Conservation (phyloP, 2,888 invertebrate genomes). For the Leptopilina myrica region DNA sequence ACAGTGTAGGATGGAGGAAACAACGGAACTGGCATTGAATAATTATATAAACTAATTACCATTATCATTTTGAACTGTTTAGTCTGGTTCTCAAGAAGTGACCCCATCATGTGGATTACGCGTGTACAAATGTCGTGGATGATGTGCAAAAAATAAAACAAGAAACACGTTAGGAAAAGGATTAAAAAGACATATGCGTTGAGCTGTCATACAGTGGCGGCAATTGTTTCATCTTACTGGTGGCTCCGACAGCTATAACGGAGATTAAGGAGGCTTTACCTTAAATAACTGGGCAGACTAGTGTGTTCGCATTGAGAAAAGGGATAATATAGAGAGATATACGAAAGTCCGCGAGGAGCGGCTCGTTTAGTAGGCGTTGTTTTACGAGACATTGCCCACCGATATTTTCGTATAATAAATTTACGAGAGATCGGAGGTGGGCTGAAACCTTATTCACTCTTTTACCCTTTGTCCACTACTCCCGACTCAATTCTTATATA, state of each 20-base stretch:
- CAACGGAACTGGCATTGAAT: no score
- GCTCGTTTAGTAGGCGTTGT: constrained; percentile 44
- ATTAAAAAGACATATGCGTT: constrained; percentile 29
- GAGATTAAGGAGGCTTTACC: constrained; percentile 54
- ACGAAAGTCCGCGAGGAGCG: constrained; percentile 42
- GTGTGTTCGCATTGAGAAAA: constrained; percentile 46
- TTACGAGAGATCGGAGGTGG: constrained; percentile 57
- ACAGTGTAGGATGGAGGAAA: no score
- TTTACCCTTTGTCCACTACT: constrained; percentile 29
- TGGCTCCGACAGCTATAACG: constrained; percentile 51
- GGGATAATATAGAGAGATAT: constrained; percentile 52
- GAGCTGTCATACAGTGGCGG: constrained; percentile 45
- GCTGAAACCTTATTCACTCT: constrained; percentile 44
- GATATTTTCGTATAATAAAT: constrained; percentile 60
- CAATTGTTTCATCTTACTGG: constrained; percentile 56
- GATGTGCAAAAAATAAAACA: constrained; percentile 27
- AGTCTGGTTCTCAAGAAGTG: no score
- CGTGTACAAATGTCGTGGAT: constrained; percentile 28
- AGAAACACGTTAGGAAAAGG: constrained; percentile 14
- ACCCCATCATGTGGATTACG: background rate
- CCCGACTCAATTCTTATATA: constrained; percentile 18
- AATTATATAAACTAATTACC: no score
- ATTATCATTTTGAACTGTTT: no score
- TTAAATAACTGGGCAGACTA: constrained; percentile 56
- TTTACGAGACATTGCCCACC: constrained; percentile 53